phyloP scores from a whole-genome alignment of 2,797 vertebrate genomes.

The Centropyge bicolor region DNA sequence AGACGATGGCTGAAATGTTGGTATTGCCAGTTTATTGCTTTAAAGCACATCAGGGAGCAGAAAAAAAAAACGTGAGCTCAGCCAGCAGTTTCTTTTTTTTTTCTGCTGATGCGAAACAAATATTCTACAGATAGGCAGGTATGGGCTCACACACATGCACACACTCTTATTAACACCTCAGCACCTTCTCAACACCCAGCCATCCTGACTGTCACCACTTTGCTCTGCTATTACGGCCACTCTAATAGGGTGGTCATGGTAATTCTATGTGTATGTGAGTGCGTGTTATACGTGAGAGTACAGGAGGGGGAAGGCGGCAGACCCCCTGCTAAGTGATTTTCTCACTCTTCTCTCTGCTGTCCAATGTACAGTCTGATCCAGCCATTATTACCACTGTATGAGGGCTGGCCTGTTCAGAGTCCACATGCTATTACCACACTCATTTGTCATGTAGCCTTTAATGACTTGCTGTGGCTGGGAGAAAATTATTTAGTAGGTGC shows the following conservation, averaged over 20 bases:
- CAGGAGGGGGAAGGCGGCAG: neutral
- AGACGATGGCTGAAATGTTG: conserved; percentile 35
- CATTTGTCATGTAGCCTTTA: conserved; percentile 65
- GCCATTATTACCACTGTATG: conserved; percentile 60
- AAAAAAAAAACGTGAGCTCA: conserved; percentile 41
- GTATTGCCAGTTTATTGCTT: conserved; percentile 50
- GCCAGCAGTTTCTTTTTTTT: conserved; percentile 43
- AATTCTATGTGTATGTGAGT: conserved; percentile 36
- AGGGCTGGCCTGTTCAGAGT: conserved; percentile 37
- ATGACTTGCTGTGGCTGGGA: conserved; percentile 39
- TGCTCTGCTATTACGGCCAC: conserved; percentile 54
- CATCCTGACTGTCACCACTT: conserved; percentile 39
- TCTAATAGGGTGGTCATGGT: conserved; percentile 68
- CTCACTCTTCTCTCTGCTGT: conserved; percentile 50
- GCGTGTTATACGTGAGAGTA: conserved; percentile 41
- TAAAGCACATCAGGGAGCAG: conserved; percentile 56
- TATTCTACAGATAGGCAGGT: conserved; percentile 17
- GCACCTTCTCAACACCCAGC: conserved; percentile 32
- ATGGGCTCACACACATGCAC: conserved; percentile 25
- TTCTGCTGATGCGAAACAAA: conserved; percentile 57
- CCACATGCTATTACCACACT: conserved; percentile 62
- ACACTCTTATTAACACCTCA: conserved; percentile 57
- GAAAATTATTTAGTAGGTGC: conserved; percentile 46
- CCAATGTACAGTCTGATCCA: conserved; percentile 48
- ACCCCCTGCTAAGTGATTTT: conserved; percentile 62